These are phyloP conservation scores for Tragelaphus scriptus DNA, from an alignment of 2,113 vertebrate species.

Conservation along the genomic window DNA sequence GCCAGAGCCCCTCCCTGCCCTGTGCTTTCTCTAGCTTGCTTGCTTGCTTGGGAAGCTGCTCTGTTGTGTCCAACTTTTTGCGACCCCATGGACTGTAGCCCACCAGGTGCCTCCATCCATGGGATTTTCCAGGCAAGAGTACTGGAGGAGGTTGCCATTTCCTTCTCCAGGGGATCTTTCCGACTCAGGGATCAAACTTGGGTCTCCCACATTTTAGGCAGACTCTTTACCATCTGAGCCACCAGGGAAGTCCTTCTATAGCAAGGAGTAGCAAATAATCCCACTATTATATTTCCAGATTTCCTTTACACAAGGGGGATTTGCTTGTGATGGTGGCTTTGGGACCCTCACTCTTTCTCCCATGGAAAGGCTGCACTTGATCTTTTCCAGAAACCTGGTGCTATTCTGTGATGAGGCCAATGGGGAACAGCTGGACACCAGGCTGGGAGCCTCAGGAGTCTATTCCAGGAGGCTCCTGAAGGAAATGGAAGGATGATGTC, in stretches of 20 bases:
- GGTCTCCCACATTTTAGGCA: not conserved
- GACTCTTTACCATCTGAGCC: not conserved
- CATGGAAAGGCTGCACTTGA: not conserved
- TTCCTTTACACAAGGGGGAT: not conserved
- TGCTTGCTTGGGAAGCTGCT: not conserved
- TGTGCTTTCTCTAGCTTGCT: not conserved
- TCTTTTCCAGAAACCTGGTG: not conserved
- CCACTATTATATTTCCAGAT: not conserved
- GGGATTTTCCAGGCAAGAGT: not conserved
- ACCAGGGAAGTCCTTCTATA: not conserved
- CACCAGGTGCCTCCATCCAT: not conserved
- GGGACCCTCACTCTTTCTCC: not conserved
- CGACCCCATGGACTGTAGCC: not conserved
- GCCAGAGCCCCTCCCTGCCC: not conserved
- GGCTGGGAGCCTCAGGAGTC: not conserved
- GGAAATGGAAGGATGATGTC: not conserved
- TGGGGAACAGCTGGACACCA: not conserved
- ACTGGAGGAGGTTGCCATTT: not conserved
- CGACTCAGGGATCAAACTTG: fast-evolving
- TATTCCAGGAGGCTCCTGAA: not conserved
- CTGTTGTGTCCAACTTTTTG: not conserved
- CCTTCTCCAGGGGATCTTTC: not conserved
- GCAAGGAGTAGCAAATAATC: not conserved
- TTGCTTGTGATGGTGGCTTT: not conserved
- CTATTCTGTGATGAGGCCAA: not conserved